Conservation (phyloP, 2,888 invertebrate genomes). For the Furcula furcula region DNA sequence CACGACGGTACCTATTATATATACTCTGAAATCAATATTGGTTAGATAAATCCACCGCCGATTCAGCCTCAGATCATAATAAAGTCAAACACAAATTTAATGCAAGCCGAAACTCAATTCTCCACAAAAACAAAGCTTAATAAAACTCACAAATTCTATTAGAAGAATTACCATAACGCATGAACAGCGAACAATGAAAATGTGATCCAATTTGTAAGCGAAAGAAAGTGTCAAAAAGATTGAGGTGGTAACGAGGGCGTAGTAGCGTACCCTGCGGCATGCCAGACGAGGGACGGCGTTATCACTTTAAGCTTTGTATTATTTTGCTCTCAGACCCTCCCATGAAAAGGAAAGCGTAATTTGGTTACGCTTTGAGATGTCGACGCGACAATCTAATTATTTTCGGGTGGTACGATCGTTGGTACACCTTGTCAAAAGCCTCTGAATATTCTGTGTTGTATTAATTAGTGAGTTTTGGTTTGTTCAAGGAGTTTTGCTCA, state of each 20-base stretch:
- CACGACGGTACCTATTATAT: too few species aligned
- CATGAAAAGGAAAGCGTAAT: constrained; percentile 78
- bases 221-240: constrained; percentile 70
- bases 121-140: constrained; percentile 27
- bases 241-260: constrained; percentile 65
- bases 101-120: constrained; percentile 21
- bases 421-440: constrained; percentile 76
- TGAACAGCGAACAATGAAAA: constrained; percentile 55
- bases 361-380: constrained; percentile 80
- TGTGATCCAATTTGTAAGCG: constrained; percentile 68
- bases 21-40: too few species aligned
- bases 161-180: constrained; percentile 55
- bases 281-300: constrained; percentile 63
- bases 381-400: constrained; percentile 78
- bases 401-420: constrained; percentile 51
- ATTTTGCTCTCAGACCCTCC: constrained; percentile 68
- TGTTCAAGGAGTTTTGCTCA: constrained; percentile 25
- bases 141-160: constrained; percentile 48
- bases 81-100: constrained; percentile 11
- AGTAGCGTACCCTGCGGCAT: constrained; percentile 25
- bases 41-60: too few species aligned
- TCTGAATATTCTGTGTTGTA: constrained; percentile 48
- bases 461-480: constrained; percentile 48
- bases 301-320: constrained; percentile 77
- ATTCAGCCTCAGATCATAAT: too few species aligned